Evolutionary conservation across 2,888 invertebrate genomes (phyloP), one percentile per base, ranked within the genome.

Genomic region (Tortrix viridana): DNA sequence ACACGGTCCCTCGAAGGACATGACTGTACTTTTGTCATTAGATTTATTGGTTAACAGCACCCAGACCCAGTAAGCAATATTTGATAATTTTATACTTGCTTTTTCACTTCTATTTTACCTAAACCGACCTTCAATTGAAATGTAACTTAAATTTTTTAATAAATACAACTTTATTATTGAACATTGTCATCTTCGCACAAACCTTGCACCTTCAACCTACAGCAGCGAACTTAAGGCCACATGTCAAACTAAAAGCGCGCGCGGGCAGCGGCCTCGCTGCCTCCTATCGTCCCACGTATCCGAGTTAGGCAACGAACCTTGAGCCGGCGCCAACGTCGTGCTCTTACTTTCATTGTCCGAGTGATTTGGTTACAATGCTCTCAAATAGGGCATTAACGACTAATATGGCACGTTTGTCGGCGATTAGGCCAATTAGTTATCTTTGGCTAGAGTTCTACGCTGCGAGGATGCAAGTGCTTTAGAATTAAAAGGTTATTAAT

Each of bases 331-430:
- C 85, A 84, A 84, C 85, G 78, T 72, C 73, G 70, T 72, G 75
- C 82, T 82, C 84, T 86, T 80, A 88, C 88, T 88, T 88, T 88
- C 88, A 84, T 86, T 86, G 85, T 85, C 82, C 84, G 71, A 79
- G 81, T 76, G 75, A 76, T 81, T 82, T 76, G 78, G 82, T 82
- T 77, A 85, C 80, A 85, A 84, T 82, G 75, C 64, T 43, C 60
- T 63, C 55, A 54, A 59, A 61, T 57, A 58, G 56, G 60, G 46
- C 60, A 56, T 65, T 60, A 60, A 52, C 48, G 63, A 52, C 64
- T 65, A 65, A 61, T 54, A 65, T 59, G 62, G 57, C 57, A 62
- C 58, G 65, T 54, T 58, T 58, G 49, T 43, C 47, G 47, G 53
- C 49, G 44, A 56, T 62, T 62, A 55, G 55, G 47, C 47, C 49